A percentile compares a stretch with the other conserved stretches of the same genome.
phyloP scores from a whole-genome alignment of 2,797 vertebrate species.

The Mareca strepera region DNA sequence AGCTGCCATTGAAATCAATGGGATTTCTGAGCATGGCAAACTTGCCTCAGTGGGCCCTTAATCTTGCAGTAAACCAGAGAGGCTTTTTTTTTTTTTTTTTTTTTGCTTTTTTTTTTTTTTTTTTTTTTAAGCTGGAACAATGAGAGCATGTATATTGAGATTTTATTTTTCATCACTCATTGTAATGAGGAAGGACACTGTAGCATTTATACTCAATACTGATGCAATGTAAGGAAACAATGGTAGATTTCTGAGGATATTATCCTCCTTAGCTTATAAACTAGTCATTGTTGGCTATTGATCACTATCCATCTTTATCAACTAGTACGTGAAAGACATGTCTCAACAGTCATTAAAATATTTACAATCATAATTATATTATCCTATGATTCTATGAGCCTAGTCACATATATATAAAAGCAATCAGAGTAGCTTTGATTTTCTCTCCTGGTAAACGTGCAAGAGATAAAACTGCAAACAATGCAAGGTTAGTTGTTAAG shows the following conservation, averaged over 20 bases:
- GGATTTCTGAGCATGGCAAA: background rate
- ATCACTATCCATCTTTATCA: background rate
- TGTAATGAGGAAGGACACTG: background rate
- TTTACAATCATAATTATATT: background rate
- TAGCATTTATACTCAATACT: background rate
- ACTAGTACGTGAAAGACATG: background rate
- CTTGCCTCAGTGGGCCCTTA: background rate
- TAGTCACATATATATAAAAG: background rate
- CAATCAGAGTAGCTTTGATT: background rate
- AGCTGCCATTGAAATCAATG: constrained; percentile 13
- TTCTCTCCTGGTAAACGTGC: constrained; percentile 7
- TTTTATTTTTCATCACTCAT: constrained; percentile 50
- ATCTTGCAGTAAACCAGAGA: constrained; percentile 34
- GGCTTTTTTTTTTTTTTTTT: too few species aligned
- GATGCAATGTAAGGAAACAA: background rate
- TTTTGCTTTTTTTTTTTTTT: too few species aligned
- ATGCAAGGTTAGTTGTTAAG: background rate
- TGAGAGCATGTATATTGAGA: background rate
- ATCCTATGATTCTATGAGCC: background rate
- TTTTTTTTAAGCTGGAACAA: background rate
- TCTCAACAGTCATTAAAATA: background rate
- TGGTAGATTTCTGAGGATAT: background rate
- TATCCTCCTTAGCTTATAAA: background rate
- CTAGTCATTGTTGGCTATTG: background rate
- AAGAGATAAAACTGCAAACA: background rate